Base-by-base conservation (phyloP, 2,113 vertebrate genomes). In the Trematomus loennbergii region DNA sequence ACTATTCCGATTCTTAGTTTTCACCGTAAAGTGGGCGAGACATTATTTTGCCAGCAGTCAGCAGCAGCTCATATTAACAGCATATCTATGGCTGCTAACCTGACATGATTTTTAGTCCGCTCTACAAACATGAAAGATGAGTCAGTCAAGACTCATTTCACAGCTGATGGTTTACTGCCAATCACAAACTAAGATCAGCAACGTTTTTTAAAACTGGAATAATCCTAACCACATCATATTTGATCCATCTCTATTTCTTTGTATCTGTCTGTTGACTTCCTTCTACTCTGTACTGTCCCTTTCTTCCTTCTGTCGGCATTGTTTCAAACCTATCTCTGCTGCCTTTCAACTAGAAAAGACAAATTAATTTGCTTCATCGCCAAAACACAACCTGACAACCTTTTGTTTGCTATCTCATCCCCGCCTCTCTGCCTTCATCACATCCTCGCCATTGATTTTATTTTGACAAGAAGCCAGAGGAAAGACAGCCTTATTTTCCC, bases 311-410 rank as follows among this genome's bases (percentile, higher is more conserved):
- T 46, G 25, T 22, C 70, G 43, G 25, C 75, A 61, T 88, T 85
- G 85, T 89, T 86, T 75, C 52, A 36, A 50, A 50, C n/a, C 49
- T 79, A 88, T 92, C 79, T 58, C 50, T 13, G 40, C 70, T 29
- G 50, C 40, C 78, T 85, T 89, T 86, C 81, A 89, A 22, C 57
- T 48, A 65, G 57, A 68, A 29, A 75, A 79, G 53, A 87, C 74
- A 79, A 87, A 85, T 63, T 64, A 87, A 76, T 62, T 60, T 66
- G 82, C 83, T 66, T 62, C 69, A 77, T 62, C 9, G 63, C 76
- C 78, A 81, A 83, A 88, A 86, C 57, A 70, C 62, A 73, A 54
- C 67, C 73, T 78, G 88, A 81, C 71, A 74, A 74, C 77, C 68
- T 78, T 81, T 83, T 73, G 66, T 83, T 77, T 1, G 48, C 63